Evolutionary conservation across 2,113 vertebrate genomes (phyloP).

Genomic region (Pedionomus torquatus): DNA sequence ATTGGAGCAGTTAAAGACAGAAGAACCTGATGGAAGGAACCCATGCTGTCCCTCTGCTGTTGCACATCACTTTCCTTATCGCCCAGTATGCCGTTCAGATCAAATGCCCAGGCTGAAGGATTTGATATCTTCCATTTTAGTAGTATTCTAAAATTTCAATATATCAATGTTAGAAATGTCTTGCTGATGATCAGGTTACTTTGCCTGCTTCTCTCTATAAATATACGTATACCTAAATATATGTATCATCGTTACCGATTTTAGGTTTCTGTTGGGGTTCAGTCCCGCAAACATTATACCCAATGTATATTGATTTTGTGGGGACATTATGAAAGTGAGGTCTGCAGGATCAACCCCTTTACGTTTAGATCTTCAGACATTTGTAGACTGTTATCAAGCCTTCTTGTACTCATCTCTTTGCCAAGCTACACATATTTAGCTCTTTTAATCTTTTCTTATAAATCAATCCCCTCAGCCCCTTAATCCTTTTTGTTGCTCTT

Average conservation of each 20-base stretch:
- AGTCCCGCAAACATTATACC: not conserved
- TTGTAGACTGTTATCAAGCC: not conserved
- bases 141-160: not conserved
- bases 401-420: slow-evolving; percentile 15
- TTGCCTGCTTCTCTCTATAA: not conserved
- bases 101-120: not conserved
- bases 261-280: not conserved
- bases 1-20: not conserved
- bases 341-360: not conserved
- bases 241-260: not conserved
- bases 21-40: not conserved
- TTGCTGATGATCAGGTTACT: not conserved
- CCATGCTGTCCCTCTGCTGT: accelerated
- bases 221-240: too few species aligned
- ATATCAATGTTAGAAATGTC: not conserved
- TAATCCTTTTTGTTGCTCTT: slow-evolving; percentile 65
- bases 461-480: slow-evolving; percentile 59
- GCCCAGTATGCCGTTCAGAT: not conserved
- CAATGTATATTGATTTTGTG: not conserved
- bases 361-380: not conserved
- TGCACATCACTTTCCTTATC: not conserved
- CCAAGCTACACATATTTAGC: slow-evolving; percentile 39
- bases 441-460: slow-evolving; percentile 63
- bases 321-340: not conserved
- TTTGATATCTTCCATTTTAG: not conserved